Percentiles rank a stretch among this genome's conserved stretches.
Evolutionary conservation across 2,797 vertebrate genomes (phyloP).

Genomic region (Parauchenoglanis ngamensis): DNA sequence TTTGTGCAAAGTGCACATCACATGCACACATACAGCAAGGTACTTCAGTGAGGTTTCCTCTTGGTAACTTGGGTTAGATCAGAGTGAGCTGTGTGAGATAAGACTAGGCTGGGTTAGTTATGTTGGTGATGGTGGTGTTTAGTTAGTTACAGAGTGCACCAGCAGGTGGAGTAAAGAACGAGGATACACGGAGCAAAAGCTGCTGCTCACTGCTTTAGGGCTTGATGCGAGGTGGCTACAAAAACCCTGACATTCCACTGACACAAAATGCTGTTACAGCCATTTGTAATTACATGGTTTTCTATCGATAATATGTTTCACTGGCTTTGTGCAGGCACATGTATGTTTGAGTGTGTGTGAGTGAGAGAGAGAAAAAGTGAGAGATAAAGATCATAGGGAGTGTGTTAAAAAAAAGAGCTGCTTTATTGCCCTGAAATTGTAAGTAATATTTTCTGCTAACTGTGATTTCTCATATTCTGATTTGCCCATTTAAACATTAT

Average conservation of each 20-base stretch:
- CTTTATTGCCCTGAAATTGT: slow-evolving; percentile 22
- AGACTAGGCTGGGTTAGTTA: background rate
- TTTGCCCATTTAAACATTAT: slow-evolving; percentile 29
- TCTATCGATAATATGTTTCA: background rate
- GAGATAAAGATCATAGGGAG: slow-evolving; percentile 58
- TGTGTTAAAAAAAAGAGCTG: slow-evolving; percentile 23
- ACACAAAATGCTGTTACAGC: background rate
- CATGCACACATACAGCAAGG: background rate
- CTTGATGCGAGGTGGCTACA: background rate
- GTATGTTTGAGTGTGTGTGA: slow-evolving; percentile 19
- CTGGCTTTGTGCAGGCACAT: background rate
- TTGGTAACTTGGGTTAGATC: background rate
- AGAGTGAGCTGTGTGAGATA: background rate
- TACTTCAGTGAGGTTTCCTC: background rate
- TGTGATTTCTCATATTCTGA: slow-evolving; percentile 33
- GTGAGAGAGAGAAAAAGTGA: slow-evolving; percentile 2
- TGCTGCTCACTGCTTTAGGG: background rate
- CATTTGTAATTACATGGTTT: background rate
- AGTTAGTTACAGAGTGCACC: slow-evolving; percentile 6
- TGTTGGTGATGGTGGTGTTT: slow-evolving; percentile 7
- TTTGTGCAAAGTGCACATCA: slow-evolving; percentile 25
- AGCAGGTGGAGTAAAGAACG: slow-evolving; percentile 29
- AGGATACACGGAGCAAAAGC: background rate
- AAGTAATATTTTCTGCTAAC: slow-evolving; percentile 25
- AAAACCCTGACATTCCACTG: background rate